Evolutionary conservation across 2,888 invertebrate species (phyloP).

Genomic region (Lydus trimaculatus): DNA sequence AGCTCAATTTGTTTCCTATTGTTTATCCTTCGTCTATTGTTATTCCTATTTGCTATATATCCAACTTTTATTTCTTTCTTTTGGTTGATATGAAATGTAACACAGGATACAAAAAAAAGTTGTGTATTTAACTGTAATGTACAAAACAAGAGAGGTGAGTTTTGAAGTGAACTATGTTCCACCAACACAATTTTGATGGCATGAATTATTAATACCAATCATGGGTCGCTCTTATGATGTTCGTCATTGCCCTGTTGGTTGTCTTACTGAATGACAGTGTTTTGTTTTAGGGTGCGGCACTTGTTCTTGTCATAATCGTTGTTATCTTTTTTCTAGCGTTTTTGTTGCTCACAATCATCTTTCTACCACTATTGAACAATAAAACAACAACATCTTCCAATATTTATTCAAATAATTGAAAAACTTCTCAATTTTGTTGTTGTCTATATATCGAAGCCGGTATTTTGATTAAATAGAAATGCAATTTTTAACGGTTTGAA

Average conservation of each 20-base stretch:
- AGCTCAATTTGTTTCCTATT: neutral
- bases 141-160: constrained; percentile 40
- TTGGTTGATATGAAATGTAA: neutral
- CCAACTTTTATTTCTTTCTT: neutral
- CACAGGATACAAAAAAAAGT: constrained; percentile 29
- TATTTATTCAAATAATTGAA: neutral
- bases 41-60: neutral
- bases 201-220: constrained; percentile 58
- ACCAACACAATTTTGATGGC: constrained; percentile 56
- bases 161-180: constrained; percentile 41
- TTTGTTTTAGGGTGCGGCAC: constrained; percentile 56
- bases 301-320: constrained; percentile 54
- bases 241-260: constrained; percentile 53
- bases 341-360: constrained; percentile 1
- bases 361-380: neutral
- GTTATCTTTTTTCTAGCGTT: constrained; percentile 20
- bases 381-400: neutral
- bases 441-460: neutral
- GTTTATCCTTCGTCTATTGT: neutral
- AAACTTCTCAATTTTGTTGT: neutral
- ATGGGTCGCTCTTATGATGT: constrained; percentile 37
- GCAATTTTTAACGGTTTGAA: neutral
- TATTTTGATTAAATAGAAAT: neutral
- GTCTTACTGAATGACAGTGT: constrained; percentile 55
- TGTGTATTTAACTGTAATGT: constrained; percentile 47